Conservation (phyloP, 2,113 vertebrate species). For the Pseudopodoces humilis region DNA sequence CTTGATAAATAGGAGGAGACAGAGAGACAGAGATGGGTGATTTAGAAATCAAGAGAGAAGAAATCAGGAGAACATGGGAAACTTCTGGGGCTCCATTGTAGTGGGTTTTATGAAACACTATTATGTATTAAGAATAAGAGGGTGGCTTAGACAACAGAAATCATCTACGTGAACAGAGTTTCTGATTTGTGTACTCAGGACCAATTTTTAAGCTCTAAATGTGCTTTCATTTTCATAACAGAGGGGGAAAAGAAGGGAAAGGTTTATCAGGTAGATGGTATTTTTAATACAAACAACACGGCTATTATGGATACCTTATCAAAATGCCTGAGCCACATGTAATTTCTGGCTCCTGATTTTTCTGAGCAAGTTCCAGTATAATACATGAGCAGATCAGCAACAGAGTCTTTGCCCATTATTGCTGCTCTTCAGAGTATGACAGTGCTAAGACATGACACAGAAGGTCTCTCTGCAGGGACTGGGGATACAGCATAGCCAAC, state of each 20-base stretch:
- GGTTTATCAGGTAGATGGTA: background rate
- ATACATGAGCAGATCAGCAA: background rate
- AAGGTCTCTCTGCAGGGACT: background rate
- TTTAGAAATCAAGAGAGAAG: background rate
- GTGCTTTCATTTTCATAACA: background rate
- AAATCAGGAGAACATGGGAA: background rate
- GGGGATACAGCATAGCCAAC: background rate
- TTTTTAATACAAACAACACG: background rate
- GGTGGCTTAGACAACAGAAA: background rate
- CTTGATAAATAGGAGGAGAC: background rate
- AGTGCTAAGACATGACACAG: background rate
- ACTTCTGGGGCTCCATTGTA: background rate
- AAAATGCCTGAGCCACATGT: background rate
- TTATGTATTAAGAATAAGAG: background rate
- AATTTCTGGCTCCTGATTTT: background rate
- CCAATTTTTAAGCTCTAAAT: background rate
- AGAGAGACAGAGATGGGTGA: background rate
- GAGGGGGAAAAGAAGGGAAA: background rate
- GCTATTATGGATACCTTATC: background rate
- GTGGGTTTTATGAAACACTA: background rate
- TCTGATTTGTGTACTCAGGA: background rate
- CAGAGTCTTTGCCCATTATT: background rate
- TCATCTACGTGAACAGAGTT: background rate
- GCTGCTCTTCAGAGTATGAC: background rate
- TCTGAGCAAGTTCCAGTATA: background rate